These are phyloP conservation scores for Oenanthe oenanthe DNA, from an alignment of 2,113 vertebrate genomes.

Conservation along the genomic window DNA sequence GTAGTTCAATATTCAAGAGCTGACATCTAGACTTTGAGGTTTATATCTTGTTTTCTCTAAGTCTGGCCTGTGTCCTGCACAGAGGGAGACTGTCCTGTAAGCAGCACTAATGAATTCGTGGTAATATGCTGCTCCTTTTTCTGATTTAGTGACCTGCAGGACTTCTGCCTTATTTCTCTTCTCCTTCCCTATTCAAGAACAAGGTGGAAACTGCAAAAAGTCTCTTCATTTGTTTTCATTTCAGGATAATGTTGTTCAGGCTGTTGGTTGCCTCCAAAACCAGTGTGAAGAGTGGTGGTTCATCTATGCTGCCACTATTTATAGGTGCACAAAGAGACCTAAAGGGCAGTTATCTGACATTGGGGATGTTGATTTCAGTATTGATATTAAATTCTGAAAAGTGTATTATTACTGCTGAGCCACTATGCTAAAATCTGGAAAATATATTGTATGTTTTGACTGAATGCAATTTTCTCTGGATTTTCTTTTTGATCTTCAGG, in stretches of 20 bases:
- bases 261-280: neutral
- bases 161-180: neutral
- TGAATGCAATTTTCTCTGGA: neutral
- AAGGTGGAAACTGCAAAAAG: neutral
- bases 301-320: neutral
- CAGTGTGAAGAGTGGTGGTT: rapidly evolving
- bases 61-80: neutral
- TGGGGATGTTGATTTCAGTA: neutral
- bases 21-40: neutral
- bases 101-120: rapidly evolving
- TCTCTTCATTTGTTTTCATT: neutral
- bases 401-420: neutral
- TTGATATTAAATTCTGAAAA: neutral
- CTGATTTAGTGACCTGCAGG: neutral
- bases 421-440: neutral
- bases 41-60: neutral
- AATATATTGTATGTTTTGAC: neutral
- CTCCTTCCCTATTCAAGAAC: neutral
- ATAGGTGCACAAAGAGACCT: rapidly evolving
- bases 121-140: neutral
- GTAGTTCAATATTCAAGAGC: neutral
- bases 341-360: neutral
- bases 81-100: neutral
- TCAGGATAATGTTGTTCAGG: neutral
- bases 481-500: neutral